These are phyloP conservation scores for Eudasyphora cyanicolor DNA, from an alignment of 2,888 invertebrate genomes.

Conservation along the genomic window DNA sequence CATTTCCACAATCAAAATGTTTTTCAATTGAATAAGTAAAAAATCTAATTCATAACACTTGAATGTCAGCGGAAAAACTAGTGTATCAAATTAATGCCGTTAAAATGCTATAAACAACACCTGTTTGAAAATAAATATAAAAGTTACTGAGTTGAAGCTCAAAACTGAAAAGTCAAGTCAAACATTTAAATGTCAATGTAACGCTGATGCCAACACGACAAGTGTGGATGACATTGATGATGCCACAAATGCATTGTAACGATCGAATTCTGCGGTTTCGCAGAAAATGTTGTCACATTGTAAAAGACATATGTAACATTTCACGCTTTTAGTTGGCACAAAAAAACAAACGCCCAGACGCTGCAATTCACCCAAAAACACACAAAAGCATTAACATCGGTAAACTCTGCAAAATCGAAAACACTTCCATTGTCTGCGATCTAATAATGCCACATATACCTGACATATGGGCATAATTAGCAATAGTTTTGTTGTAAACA, in stretches of 20 bases:
- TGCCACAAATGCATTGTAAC: neutral
- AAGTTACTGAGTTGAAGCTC: neutral
- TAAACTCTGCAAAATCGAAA: too few relatives aligned
- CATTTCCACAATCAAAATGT: too few relatives aligned
- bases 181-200: neutral
- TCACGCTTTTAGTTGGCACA: constrained; percentile 49
- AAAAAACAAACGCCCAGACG: constrained; percentile 47
- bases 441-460: constrained; percentile 46
- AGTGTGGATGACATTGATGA: neutral
- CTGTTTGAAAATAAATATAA: neutral
- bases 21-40: too few relatives aligned
- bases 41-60: too few relatives aligned
- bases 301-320: constrained; percentile 54
- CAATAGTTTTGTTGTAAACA: constrained; percentile 44
- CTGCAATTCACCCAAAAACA: constrained; percentile 19
- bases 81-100: neutral
- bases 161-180: neutral
- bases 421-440: neutral
- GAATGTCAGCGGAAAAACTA: too few relatives aligned
- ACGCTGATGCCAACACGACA: neutral
- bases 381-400: constrained; percentile 8
- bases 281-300: neutral
- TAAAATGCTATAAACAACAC: constrained; percentile 28
- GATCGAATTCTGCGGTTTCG: neutral
- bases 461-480: constrained; percentile 67